phyloP scores from a whole-genome alignment of 2,113 vertebrate genomes.

The Illadopsis cleaveri region DNA sequence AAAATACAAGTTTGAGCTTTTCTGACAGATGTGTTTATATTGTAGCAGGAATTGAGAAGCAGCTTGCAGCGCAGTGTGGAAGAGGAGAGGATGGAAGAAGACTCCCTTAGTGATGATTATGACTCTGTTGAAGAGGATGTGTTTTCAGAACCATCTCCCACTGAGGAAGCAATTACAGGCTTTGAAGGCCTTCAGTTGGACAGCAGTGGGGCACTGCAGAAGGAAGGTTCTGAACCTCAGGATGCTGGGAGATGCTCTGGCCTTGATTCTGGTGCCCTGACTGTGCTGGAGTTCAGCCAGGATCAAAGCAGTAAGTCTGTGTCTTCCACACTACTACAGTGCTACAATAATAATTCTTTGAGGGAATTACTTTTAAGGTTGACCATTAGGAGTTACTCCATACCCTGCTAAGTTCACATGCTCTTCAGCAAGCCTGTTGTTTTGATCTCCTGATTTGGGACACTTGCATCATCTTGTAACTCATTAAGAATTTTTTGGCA shows the following conservation, averaged over 20 bases:
- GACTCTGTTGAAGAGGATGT: constrained; percentile 87
- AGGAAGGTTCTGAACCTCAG: background rate
- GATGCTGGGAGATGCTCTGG: constrained; percentile 15
- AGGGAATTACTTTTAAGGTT: background rate
- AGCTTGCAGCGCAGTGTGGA: constrained; percentile 77
- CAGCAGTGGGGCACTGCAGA: background rate
- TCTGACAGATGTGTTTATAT: constrained; percentile 26
- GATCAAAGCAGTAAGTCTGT: constrained; percentile 74
- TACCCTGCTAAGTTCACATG: background rate
- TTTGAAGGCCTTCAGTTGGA: constrained; percentile 72
- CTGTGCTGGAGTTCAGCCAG: constrained; percentile 85
- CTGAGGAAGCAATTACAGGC: constrained; percentile 72
- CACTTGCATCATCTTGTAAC: background rate
- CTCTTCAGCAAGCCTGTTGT: background rate
- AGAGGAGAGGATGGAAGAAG: constrained; percentile 70
- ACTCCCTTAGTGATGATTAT: constrained; percentile 80
- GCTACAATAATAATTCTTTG: background rate
- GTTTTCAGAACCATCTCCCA: constrained; percentile 79
- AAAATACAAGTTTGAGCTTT: background rate
- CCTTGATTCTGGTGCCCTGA: constrained; percentile 65
- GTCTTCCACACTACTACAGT: background rate
- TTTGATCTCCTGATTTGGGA: background rate
- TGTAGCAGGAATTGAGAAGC: constrained; percentile 79
- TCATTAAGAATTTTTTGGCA: background rate
- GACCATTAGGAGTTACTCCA: background rate